Conservation (phyloP, 2,113 vertebrate genomes). For the Choloepus hoffmanni region DNA sequence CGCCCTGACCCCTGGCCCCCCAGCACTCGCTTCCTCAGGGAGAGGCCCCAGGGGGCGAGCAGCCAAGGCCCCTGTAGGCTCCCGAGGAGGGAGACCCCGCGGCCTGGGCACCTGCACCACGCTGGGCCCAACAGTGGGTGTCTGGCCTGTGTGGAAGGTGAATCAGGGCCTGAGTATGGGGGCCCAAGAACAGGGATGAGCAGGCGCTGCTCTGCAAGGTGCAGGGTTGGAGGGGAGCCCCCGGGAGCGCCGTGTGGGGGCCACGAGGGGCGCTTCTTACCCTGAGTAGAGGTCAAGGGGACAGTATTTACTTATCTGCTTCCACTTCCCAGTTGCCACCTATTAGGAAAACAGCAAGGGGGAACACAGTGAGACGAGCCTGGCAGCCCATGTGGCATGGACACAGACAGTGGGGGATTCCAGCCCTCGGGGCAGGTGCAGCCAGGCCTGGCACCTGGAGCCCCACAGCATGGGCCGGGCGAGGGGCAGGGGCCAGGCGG, state of each 20-base stretch:
- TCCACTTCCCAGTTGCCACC: slow-evolving; percentile 98
- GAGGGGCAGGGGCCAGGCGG: background rate
- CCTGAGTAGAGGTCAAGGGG: slow-evolving; percentile 99
- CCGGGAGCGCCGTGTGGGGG: background rate
- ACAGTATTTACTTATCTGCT: slow-evolving; percentile 95
- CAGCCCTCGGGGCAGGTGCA: too few relatives aligned
- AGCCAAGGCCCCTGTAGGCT: too few relatives aligned
- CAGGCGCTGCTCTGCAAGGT: too few relatives aligned
- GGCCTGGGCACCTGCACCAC: background rate
- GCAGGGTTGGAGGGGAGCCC: background rate
- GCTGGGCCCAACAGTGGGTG: too few relatives aligned
- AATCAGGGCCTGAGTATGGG: too few relatives aligned
- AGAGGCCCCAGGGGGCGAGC: too few relatives aligned
- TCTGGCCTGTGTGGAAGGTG: too few relatives aligned
- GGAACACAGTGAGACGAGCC: too few relatives aligned
- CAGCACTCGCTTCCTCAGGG: background rate
- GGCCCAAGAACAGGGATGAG: too few relatives aligned
- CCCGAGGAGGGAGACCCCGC: background rate
- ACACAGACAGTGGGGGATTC: too few relatives aligned
- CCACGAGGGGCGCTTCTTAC: slow-evolving; percentile 85
- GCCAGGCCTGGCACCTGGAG: background rate
- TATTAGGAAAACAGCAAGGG: slow-evolving; percentile 80
- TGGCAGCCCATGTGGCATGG: too few relatives aligned
- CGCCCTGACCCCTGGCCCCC: background rate
- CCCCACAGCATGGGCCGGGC: background rate